Base-by-base conservation (phyloP, 1,140 invertebrate genomes). In the Bemisia tabaci region DNA sequence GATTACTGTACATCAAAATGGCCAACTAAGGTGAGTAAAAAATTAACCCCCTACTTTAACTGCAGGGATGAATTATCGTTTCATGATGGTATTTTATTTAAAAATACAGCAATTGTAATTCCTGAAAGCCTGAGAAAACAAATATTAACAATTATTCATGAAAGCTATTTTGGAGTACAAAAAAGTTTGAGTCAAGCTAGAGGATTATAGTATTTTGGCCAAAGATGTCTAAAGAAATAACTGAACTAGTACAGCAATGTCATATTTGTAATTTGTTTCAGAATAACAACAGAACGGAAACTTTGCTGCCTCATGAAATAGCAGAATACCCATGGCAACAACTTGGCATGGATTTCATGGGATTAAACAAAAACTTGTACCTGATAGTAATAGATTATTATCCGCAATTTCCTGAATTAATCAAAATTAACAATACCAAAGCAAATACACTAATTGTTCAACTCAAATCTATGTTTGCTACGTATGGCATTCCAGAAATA, bases 141-240 rank as follows among this genome's bases (percentile, higher is more conserved):
- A 59, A 77, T 79, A 63, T 71, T 79, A 48, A 63, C 73, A 22
- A 67, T 70, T 48, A 66, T 80, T 58, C 79, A 81, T 72, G 72
- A 75, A 66, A 70, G 72, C 22, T 79, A 83, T 72, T n/a, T n/a
- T n/a, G n/a, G n/a, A n/a, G n/a, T n/a, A n/a, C n/a, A n/a, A n/a
- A n/a, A n/a, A n/a, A n/a, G 71, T 63, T 74, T 74, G 68, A 62
- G 65, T 26, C 68, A 71, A 65, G 77, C 79, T 25, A 71, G 74
- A 68, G 72, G 78, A 65, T 67, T 73, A 58, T 73, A 69, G 81
- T 48, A 80, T 73, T 70, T 80, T 77, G 76, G 77, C 78, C 22
- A 71, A 71, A 21, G 78, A 81, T 67, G 71, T 71, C 59, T 74
- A 74, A 60, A 72, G 81, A 62, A 79, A 81, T 71, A 39, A 25